These are phyloP conservation scores for Oscheius sp. DNA, from an alignment of 2,888 invertebrate species.

Conservation along the genomic window DNA sequence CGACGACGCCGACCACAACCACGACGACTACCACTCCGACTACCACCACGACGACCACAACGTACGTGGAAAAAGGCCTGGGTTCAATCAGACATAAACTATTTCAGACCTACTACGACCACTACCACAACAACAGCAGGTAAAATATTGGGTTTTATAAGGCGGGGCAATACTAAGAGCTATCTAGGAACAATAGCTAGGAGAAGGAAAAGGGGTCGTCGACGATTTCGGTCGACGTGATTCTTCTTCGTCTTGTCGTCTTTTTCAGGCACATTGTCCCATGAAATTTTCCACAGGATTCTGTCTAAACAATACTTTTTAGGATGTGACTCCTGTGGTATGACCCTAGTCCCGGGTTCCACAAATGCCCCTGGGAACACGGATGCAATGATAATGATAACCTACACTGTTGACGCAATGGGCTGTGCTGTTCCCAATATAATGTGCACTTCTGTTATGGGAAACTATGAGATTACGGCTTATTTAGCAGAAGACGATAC, in stretches of 20 bases:
- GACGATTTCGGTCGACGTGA: too few species aligned
- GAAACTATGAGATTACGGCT: background rate
- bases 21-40: too few species aligned
- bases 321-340: background rate
- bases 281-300: too few species aligned
- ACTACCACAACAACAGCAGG: background rate
- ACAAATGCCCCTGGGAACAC: background rate
- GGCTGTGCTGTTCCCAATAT: background rate
- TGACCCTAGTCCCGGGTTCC: background rate
- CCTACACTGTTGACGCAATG: background rate
- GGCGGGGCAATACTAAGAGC: too few species aligned
- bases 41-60: background rate
- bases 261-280: too few species aligned
- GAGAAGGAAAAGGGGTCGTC: too few species aligned
- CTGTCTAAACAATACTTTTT: background rate
- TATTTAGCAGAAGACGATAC: background rate
- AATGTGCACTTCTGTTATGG: background rate
- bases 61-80: background rate
- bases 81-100: background rate
- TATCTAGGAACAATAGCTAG: too few species aligned
- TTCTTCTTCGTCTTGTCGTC: too few species aligned
- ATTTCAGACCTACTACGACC: background rate
- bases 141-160: too few species aligned
- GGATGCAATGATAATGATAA: background rate
- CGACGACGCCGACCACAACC: too few species aligned